Percentiles rank a stretch among this genome's conserved stretches.
Conservation (phyloP, 2,113 vertebrate species). For the Panthera tigris region DNA sequence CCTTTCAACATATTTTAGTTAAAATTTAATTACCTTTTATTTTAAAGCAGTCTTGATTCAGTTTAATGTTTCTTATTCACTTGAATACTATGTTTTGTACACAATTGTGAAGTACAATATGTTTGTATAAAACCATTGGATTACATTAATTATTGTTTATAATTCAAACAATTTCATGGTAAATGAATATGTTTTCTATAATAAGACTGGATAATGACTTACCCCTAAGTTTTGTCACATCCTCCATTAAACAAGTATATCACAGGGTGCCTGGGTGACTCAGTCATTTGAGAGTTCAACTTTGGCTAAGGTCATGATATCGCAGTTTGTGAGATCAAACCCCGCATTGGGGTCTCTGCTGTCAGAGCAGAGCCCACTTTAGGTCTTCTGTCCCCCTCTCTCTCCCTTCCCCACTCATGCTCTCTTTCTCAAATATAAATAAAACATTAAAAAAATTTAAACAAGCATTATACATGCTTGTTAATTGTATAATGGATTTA, state of each 20-base stretch:
- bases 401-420: no score
- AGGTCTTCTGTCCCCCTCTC: no score
- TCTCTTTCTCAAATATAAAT: no score
- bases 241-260: conserved; percentile 58
- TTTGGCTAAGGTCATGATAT: no score
- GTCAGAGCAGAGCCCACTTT: no score
- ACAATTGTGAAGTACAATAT: conserved; percentile 72
- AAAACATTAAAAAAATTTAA: no score
- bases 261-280: no score
- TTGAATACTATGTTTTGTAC: conserved; percentile 74
- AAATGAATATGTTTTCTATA: conserved; percentile 75
- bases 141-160: conserved; percentile 71
- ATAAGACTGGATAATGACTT: conserved; percentile 63
- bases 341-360: no score
- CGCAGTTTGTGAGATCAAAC: no score
- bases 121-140: conserved; percentile 60
- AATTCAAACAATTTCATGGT: conserved; percentile 66
- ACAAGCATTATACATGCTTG: no score
- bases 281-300: no score
- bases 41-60: conserved; percentile 72
- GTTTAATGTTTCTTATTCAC: conserved; percentile 76
- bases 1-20: conserved; percentile 72
- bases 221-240: conserved; percentile 55
- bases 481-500: no score
- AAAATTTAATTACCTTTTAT: conserved; percentile 52